A percentile compares a stretch with the other conserved stretches of the same genome.
These are phyloP conservation scores for Acyrthosiphon pisum DNA, from an alignment of 1,140 invertebrate species.

Conservation along the genomic window DNA sequence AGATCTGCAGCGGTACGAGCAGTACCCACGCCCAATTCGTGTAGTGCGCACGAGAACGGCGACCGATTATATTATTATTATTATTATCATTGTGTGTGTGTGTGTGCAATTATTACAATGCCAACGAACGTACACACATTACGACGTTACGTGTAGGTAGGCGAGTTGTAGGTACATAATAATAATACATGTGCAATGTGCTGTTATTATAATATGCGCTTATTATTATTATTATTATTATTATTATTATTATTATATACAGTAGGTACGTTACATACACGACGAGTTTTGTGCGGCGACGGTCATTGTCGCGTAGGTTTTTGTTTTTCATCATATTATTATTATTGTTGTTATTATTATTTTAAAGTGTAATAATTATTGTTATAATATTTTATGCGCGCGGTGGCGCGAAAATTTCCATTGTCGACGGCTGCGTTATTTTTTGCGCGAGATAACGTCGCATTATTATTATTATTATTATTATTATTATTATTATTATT, in stretches of 20 bases:
- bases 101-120: not conserved
- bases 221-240: not conserved
- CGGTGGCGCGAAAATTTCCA: slow-evolving; percentile 2
- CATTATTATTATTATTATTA: too few species aligned
- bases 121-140: not conserved
- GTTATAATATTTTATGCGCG: not conserved
- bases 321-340: not conserved
- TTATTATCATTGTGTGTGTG: too few species aligned
- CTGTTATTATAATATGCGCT: not conserved
- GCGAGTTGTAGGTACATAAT: not conserved
- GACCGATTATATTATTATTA: not conserved
- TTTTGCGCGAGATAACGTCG: not conserved
- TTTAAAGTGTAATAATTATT: not conserved
- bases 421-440: not conserved
- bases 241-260: too few species aligned
- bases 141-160: not conserved
- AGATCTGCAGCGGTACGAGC: not conserved
- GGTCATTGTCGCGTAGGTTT: not conserved
- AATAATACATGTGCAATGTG: not conserved
- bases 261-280: not conserved
- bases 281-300: not conserved
- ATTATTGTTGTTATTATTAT: not conserved
- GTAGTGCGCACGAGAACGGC: not conserved
- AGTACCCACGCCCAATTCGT: not conserved
- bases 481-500: too few species aligned